phyloP scores from a whole-genome alignment of 1,140 invertebrate species.

The Anastrepha obliqua region DNA sequence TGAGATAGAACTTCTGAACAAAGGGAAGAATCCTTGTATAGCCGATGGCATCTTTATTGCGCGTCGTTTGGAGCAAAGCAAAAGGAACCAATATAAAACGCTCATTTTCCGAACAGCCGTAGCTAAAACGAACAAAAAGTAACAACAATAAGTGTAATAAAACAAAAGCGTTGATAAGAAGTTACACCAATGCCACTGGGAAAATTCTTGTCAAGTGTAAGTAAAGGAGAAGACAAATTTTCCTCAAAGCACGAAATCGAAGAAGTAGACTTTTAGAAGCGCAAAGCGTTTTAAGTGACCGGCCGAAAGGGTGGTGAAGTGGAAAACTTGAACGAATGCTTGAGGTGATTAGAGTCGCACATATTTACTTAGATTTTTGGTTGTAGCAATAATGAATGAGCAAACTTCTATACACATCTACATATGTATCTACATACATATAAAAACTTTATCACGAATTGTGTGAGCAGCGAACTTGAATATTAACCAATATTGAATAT shows the following conservation, averaged over 20 bases:
- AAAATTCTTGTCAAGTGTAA: not conserved
- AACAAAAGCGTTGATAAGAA: constrained; percentile 72
- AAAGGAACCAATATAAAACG: constrained; percentile 49
- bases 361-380: not conserved
- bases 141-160: constrained; percentile 60
- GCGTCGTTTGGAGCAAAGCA: not conserved
- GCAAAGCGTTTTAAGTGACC: not conserved
- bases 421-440: not conserved
- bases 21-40: not conserved
- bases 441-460: not conserved
- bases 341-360: constrained; percentile 23
- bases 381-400: not conserved
- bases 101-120: constrained; percentile 11
- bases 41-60: constrained; percentile 49
- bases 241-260: not conserved
- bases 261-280: not conserved
- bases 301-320: not conserved
- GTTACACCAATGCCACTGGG: constrained; percentile 6
- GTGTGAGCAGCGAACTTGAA: not conserved
- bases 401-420: not conserved
- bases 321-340: constrained; percentile 30
- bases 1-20: not conserved
- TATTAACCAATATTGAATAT: constrained; percentile 24
- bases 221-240: not conserved
- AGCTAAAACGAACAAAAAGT: constrained; percentile 44